phyloP scores from a whole-genome alignment of 2,113 vertebrate species.

The Crocuta crocuta region DNA sequence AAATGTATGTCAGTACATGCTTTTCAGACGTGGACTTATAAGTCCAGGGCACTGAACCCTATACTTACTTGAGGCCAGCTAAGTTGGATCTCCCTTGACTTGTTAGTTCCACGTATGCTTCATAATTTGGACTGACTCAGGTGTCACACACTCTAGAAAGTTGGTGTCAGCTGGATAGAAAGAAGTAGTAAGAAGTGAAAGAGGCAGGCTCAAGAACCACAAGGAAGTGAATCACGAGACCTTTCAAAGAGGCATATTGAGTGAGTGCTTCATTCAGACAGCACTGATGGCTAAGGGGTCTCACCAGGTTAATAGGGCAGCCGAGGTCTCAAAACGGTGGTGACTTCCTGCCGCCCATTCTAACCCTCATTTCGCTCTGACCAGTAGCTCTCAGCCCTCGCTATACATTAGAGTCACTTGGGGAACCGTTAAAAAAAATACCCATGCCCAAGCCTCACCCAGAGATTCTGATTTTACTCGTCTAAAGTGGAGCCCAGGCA shows the following conservation, averaged over 20 bases:
- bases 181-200: neutral
- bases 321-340: neutral
- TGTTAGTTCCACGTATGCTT: neutral
- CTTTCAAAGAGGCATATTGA: neutral
- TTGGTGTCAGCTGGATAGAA: neutral
- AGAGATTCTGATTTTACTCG: neutral
- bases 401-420: neutral
- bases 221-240: neutral
- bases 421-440: neutral
- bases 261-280: neutral
- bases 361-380: rapidly evolving
- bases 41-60: neutral
- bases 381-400: neutral
- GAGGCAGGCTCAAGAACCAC: neutral
- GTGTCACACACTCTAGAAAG: neutral
- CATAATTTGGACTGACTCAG: neutral
- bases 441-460: neutral
- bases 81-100: neutral
- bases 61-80: no score
- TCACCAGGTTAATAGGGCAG: neutral
- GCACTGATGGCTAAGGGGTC: neutral
- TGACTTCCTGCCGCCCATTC: neutral
- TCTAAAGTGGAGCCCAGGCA: neutral
- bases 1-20: neutral
- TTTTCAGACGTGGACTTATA: neutral